A percentile compares a stretch with the other conserved stretches of the same genome.
These are phyloP conservation scores for Scaptomyza tumidula DNA, from an alignment of 2,888 invertebrate genomes.

Conservation along the genomic window DNA sequence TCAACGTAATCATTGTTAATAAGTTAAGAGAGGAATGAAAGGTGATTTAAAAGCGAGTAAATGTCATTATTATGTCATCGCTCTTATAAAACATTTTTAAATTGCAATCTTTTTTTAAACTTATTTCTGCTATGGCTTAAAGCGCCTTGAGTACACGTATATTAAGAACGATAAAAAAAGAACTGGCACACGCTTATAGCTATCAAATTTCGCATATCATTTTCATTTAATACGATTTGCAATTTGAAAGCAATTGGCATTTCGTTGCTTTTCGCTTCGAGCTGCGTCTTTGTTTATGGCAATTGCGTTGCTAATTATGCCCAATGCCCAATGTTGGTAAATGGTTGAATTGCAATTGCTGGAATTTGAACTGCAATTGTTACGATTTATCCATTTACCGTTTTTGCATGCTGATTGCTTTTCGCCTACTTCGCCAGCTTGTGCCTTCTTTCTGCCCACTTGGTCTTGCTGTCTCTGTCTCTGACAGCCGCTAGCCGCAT, in stretches of 20 bases:
- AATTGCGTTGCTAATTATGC: conserved; percentile 68
- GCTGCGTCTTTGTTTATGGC: conserved; percentile 53
- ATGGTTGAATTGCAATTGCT: conserved; percentile 44
- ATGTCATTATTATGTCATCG: neutral
- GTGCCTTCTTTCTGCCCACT: neutral
- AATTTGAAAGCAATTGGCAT: conserved; percentile 42
- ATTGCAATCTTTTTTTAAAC: no score
- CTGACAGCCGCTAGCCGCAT: conserved; percentile 41
- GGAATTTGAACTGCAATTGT: conserved; percentile 57
- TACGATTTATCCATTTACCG: conserved; percentile 57
- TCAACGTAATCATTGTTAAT: neutral
- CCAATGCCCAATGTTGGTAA: conserved; percentile 45
- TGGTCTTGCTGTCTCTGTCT: neutral
- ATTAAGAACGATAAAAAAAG: no score
- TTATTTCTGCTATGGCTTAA: no score
- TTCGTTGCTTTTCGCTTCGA: conserved; percentile 1
- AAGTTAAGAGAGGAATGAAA: neutral
- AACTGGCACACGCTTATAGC: conserved; percentile 32
- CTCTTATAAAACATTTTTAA: neutral
- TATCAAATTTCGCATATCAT: conserved; percentile 33
- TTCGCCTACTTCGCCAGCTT: neutral
- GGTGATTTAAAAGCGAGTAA: neutral
- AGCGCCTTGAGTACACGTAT: no score
- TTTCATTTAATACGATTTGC: conserved; percentile 1
- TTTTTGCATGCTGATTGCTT: conserved; percentile 9